These are phyloP conservation scores for Typhlichthys subterraneus DNA, from an alignment of 2,797 vertebrate genomes.

Conservation along the genomic window DNA sequence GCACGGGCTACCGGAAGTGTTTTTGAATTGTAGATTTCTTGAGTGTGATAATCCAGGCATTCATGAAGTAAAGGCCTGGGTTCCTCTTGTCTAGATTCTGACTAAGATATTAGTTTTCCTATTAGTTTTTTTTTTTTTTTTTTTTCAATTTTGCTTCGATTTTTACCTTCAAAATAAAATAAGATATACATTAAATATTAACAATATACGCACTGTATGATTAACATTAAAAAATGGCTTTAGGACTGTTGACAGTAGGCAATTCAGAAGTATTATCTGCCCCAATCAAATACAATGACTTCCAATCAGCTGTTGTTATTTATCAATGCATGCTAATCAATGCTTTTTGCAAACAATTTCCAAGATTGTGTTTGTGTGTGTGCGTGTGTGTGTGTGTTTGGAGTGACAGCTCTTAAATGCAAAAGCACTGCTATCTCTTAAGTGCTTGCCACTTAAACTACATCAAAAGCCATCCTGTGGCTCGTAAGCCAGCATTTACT, in stretches of 20 bases:
- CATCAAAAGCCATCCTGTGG: slow-evolving; percentile 62
- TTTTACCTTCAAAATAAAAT: too few species aligned
- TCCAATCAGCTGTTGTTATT: too few species aligned
- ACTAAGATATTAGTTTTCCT: too few species aligned
- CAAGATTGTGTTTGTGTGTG: slow-evolving; percentile 29
- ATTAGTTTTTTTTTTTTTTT: too few species aligned
- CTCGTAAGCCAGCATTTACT: slow-evolving; percentile 44
- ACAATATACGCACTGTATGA: too few species aligned
- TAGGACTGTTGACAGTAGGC: too few species aligned
- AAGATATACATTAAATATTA: too few species aligned
- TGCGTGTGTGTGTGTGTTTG: slow-evolving; percentile 11
- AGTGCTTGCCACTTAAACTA: slow-evolving; percentile 26
- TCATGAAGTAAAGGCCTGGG: slow-evolving; percentile 54
- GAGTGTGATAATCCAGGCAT: slow-evolving; percentile 65
- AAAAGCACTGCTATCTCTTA: slow-evolving; percentile 36
- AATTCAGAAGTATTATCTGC: too few species aligned
- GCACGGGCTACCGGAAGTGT: slow-evolving; percentile 47
- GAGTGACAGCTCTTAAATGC: slow-evolving; percentile 41
- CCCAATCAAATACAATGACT: too few species aligned
- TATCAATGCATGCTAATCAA: too few species aligned
- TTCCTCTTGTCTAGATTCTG: slow-evolving; percentile 46
- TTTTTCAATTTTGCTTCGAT: too few species aligned
- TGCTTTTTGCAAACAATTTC: slow-evolving; percentile 31
- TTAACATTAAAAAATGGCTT: too few species aligned
- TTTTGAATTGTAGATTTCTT: slow-evolving; percentile 68